Base-by-base conservation (phyloP, 2,888 invertebrate species). In the Bhutanitis thaidina region DNA sequence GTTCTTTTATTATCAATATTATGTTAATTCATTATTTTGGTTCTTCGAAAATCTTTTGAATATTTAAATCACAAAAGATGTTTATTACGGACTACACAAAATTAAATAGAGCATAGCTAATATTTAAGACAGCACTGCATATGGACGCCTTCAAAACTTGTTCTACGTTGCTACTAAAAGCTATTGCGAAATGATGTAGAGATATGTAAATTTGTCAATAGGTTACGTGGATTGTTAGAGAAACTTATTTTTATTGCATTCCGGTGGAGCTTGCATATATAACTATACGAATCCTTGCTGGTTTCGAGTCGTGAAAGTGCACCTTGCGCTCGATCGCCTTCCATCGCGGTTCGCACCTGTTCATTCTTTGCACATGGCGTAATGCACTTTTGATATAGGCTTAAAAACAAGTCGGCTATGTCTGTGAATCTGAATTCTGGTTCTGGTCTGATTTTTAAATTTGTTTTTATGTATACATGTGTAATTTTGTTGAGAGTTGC, bases 361-460 rank as follows among this genome's bases (percentile, higher is more conserved):
- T 62, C 71, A 71, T 76, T 76, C 74, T 69, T 69, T 72, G 72
- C 83, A 84, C 71, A 81, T 87, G 86, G 75, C 80, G 82, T 80
- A 79, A 82, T 77, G 72, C 68, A 76, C 16, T 45, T 45, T 41
- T 39, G 43, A 41, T 43, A 40, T 13, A 25, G 13, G 7, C 39
- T 32, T 35, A 52, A 43, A 48, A 51, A 43, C 20, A 32, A 27
- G 16, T 37, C 35, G 36, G 35, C 52, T 12, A 9, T 27, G 29
- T 10, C 10, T 36, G 3, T 29, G 34, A 49, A 39, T 44, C 44
- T 44, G 35, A 50, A 39, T 35, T 35, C 44, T 51, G 43, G 49
- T 57, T n/a, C n/a, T n/a, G n/a, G n/a, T n/a, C n/a, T n/a, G n/a
- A n/a, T n/a, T n/a, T n/a, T n/a, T n/a, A n/a, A n/a, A n/a, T n/a